Evolutionary conservation across 2,113 vertebrate species (phyloP).

Genomic region (Nesogale talazaci): DNA sequence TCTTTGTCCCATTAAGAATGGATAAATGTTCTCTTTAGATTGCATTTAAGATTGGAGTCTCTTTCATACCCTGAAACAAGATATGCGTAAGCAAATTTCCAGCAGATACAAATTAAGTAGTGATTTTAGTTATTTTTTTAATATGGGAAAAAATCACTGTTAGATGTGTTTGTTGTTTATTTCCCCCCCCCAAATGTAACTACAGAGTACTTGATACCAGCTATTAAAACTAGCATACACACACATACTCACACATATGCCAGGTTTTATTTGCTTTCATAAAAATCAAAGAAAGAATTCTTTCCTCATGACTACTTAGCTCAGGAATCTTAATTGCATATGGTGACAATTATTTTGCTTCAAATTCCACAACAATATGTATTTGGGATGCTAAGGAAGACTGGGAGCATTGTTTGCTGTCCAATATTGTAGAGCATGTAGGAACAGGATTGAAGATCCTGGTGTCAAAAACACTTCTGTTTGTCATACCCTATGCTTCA

Average conservation of each 20-base stretch:
- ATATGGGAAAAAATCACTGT: not conserved
- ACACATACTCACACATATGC: not conserved
- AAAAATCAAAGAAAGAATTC: constrained; percentile 10
- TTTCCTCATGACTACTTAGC: not conserved
- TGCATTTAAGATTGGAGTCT: too few species aligned
- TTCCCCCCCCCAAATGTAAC: constrained; percentile 34
- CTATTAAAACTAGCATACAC: not conserved
- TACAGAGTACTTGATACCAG: not conserved
- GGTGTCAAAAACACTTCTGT: constrained; percentile 48
- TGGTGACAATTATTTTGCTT: constrained; percentile 42
- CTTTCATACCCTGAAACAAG: too few species aligned
- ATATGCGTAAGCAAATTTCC: not conserved
- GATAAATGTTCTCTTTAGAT: too few species aligned
- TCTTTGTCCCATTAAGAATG: too few species aligned
- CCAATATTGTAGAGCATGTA: not conserved
- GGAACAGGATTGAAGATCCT: not conserved
- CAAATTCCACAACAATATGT: constrained; percentile 38
- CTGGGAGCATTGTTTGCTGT: constrained; percentile 37
- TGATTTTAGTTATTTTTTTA: not conserved
- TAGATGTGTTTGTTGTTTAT: not conserved
- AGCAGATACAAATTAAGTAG: not conserved
- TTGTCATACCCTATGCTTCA: not conserved
- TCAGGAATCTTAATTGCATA: constrained; percentile 46
- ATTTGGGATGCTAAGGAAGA: constrained; percentile 17
- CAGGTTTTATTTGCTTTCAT: constrained; percentile 21